phyloP scores from a whole-genome alignment of 2,888 invertebrate species.

The Rotaria sp. region DNA sequence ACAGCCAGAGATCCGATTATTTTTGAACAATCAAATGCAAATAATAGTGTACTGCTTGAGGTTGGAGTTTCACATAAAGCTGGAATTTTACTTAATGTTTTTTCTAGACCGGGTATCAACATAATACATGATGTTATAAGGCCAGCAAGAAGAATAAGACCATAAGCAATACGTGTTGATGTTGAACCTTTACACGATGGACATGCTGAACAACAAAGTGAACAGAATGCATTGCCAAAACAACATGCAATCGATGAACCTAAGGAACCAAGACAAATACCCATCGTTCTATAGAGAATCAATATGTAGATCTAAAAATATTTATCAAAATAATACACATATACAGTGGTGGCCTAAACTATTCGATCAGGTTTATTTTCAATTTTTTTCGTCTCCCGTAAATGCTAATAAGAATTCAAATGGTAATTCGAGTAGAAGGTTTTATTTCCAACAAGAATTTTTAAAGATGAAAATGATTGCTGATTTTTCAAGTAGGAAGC shows the following conservation, averaged over 20 bases:
- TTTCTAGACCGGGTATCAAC: constrained; percentile 76
- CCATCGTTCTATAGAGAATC: constrained; percentile 20
- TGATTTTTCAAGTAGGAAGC: too few relatives aligned
- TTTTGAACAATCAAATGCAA: constrained; percentile 65
- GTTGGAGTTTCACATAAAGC: constrained; percentile 7
- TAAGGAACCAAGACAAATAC: constrained; percentile 33
- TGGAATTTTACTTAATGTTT: constrained; percentile 30
- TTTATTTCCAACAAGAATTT: too few relatives aligned
- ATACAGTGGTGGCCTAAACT: too few relatives aligned
- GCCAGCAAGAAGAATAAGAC: constrained; percentile 79
- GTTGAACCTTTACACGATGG: constrained; percentile 94
- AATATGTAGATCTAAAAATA: background rate
- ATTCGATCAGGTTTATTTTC: too few relatives aligned
- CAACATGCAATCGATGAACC: constrained; percentile 70
- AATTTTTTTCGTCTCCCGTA: too few relatives aligned
- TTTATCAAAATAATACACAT: too few relatives aligned
- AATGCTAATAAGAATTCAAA: too few relatives aligned
- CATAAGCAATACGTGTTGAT: constrained; percentile 89
- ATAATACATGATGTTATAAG: constrained; percentile 82
- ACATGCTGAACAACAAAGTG: constrained; percentile 90
- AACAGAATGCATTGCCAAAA: constrained; percentile 84
- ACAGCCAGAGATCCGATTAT: constrained; percentile 90
- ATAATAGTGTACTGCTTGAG: constrained; percentile 14
- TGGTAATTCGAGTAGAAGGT: too few relatives aligned
- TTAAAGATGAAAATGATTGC: too few relatives aligned